Evolutionary conservation across 2,888 invertebrate species (phyloP), one percentile per base, ranked within the genome.

Genomic region (Elegia similella): DNA sequence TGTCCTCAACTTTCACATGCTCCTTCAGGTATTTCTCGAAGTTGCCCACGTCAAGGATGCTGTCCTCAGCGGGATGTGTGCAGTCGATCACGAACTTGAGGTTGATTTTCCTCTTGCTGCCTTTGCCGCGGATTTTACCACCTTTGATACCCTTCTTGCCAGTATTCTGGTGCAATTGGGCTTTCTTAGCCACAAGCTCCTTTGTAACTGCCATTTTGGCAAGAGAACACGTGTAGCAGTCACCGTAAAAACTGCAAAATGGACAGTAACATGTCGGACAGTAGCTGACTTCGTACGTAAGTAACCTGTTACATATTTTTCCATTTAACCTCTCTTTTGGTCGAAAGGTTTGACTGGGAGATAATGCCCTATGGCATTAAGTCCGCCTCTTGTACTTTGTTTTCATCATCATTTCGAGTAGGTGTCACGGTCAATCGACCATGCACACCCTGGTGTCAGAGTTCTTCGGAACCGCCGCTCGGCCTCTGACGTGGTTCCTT

Each of bases 31-130:
- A 98, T 79, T 96, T 97, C 89, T 98, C 97, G 87, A 99, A 99
- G 92, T 97, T 98, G 30, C 95, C 95, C 62, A 98, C 97, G 92
- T 99, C 99, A 94, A 99, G 95, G 85, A 99, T 99, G 84, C 98
- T 98, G 92, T 99, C 99, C 87, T 99, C 99, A 34, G 98, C 99
- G 57, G 99, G 99, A 88, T 99, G 98, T 68, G 98, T 98, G 93
- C 99, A 99, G 88, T 99, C 99, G 78, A 99, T 96, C 66, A 95
- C 94, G 89, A 98, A 99, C 78, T 96, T 97, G 56, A 98, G 89
- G 54, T 95, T 94, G 56, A 97, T 96, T 94, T 98, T 98, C 95
- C 98, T 98, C 93, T 98, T 99, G 72, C 95, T 92, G 52, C 95
- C 95, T 89, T 96, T 96, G 69, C 96, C 96, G 72, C 96, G 95